Conservation (phyloP, 2,113 vertebrate species). For the Orycteropus afer region DNA sequence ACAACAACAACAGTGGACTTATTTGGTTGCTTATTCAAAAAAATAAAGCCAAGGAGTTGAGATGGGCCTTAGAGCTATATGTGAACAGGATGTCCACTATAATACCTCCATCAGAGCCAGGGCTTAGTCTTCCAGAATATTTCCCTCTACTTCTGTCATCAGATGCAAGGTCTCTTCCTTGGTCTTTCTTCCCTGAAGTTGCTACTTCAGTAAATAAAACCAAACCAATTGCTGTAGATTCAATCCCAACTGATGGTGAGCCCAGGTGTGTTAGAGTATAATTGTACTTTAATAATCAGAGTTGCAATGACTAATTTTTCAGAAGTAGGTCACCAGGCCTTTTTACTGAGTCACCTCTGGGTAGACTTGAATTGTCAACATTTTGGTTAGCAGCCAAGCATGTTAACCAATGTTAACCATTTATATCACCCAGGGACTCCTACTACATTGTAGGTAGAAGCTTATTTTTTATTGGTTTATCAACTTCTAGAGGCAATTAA, state of each 20-base stretch:
- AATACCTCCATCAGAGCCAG: background rate
- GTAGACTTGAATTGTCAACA: no score
- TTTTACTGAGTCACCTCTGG: no score
- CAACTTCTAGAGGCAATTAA: background rate
- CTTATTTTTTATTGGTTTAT: background rate
- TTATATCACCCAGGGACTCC: no score
- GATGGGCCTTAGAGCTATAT: background rate
- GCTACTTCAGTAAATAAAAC: background rate
- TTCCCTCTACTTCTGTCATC: background rate
- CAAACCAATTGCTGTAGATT: no score
- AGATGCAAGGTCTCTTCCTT: background rate
- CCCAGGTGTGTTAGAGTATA: no score
- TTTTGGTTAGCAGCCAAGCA: no score
- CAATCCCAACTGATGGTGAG: no score
- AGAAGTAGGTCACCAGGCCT: no score
- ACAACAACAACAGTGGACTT: no score
- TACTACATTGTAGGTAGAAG: background rate
- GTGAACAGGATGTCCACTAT: background rate
- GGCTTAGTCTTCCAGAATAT: background rate
- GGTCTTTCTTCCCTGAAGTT: background rate
- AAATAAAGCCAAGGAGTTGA: background rate
- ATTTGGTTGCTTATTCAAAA: background rate
- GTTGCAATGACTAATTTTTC: no score
- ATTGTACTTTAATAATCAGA: background rate
- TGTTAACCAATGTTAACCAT: no score